Percentiles rank a stretch among this genome's conserved stretches.
Conservation (phyloP, 2,888 invertebrate genomes). For the Ischnus inquisitorius region DNA sequence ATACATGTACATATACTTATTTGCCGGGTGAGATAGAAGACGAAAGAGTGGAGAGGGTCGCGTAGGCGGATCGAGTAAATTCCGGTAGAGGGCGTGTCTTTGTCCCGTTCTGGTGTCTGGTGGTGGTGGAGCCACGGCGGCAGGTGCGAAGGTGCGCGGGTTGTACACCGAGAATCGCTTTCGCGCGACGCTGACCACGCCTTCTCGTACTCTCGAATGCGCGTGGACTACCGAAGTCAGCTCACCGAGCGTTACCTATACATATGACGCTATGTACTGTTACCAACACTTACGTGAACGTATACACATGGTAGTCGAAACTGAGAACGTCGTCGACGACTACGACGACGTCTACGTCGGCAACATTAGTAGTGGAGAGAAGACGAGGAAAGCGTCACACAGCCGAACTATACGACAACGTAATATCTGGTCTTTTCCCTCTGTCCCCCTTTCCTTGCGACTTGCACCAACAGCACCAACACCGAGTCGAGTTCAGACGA, state of each 20-base stretch:
- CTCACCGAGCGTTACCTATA: conserved; percentile 33
- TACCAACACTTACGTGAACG: background rate
- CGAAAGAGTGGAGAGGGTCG: conserved; percentile 62
- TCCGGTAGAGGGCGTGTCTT: conserved; percentile 84
- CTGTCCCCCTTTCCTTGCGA: conserved; percentile 52
- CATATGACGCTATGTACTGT: conserved; percentile 28
- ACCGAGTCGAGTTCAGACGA: conserved; percentile 33
- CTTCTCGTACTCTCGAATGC: conserved; percentile 74
- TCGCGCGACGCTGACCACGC: conserved; percentile 80
- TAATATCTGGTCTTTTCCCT: conserved; percentile 72
- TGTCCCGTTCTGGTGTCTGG: conserved; percentile 73
- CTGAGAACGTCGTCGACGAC: conserved; percentile 69
- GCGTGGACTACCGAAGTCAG: conserved; percentile 65
- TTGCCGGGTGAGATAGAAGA: conserved; percentile 66
- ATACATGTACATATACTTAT: conserved; percentile 12
- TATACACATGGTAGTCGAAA: conserved; percentile 21
- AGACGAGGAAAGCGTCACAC: conserved; percentile 56
- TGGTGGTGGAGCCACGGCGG: conserved; percentile 72
- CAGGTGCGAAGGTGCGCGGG: conserved; percentile 85
- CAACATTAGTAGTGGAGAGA: conserved; percentile 47
- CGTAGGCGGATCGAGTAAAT: conserved; percentile 81
- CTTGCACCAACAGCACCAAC: conserved; percentile 40
- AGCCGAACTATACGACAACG: conserved; percentile 70
- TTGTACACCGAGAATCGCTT: conserved; percentile 55
- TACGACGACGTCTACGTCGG: conserved; percentile 70